Evolutionary conservation across 1,140 invertebrate genomes (phyloP), one percentile per base, ranked within the genome.

Genomic region (Drosophila hydei): DNA sequence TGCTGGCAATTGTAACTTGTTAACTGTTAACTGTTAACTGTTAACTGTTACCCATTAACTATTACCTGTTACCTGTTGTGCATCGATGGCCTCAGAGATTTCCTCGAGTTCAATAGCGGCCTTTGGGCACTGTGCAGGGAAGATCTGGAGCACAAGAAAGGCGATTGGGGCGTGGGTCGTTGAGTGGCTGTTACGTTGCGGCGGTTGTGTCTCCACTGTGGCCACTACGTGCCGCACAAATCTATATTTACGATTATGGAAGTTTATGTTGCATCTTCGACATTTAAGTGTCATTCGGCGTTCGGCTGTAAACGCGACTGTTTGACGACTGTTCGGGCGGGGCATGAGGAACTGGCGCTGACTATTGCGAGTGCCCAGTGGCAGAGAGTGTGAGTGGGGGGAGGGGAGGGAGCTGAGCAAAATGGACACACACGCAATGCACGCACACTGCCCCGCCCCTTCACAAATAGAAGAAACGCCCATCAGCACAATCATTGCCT

Each of bases 161-260:
- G 21, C 21, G 61, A 25, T 2, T 11, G n/a, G 40, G 27, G 12
- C 11, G 27, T 5, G 4, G 21, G 7, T 23, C 12, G 54, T 16
- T 14, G n/a, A n/a, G 18, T 36, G 36, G 52, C n/a, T 14, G 16
- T 27, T 4, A 6, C 0, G 7, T 21, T 16, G 18, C 0, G 14
- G 25, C 3, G 11, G 3, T 14, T 27, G 36, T 18, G 43, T 11
- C 21, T 19, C 48, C 48, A 33, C 3, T 18, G 50, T 30, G 30
- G 14, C n/a, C 12, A 50, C 43, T 62, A 74, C 79, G 67, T 83
- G 79, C 72, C 16, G 50, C 72, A 79, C 75, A 84, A 84, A 84
- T 84, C 80, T 85, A 85, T 84, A 84, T 84, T 85, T 85, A 85
- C 77, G 80, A 85, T 85, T 77, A 85, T 80, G 69, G 80, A 84